Conservation (phyloP, 2,888 invertebrate genomes). For the Chymomyza amoena region DNA sequence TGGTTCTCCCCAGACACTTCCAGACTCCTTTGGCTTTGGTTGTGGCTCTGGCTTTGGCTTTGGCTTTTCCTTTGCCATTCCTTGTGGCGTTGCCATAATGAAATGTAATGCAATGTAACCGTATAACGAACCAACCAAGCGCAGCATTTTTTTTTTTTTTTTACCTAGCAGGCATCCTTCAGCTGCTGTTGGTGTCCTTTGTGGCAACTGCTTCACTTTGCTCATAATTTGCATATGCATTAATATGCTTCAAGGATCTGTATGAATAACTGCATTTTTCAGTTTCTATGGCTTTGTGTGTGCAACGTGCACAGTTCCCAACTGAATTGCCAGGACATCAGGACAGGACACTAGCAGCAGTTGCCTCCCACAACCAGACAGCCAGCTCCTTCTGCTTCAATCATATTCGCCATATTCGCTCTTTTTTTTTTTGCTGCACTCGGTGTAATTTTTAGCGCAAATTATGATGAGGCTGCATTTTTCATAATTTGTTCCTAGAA, state of each 20-base stretch:
- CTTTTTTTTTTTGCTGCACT: no score
- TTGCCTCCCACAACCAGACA: background rate
- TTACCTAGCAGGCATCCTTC: constrained; percentile 12
- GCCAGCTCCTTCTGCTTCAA: background rate
- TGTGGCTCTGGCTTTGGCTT: background rate
- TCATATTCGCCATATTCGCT: background rate
- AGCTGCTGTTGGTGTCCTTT: constrained; percentile 26
- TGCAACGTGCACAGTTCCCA: background rate
- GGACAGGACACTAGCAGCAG: background rate
- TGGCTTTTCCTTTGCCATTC: background rate
- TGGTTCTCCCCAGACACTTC: background rate
- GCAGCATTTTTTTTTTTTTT: constrained; percentile 28
- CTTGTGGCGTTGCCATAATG: constrained; percentile 45
- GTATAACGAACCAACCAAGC: constrained; percentile 75
- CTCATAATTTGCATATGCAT: constrained; percentile 65
- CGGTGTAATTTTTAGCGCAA: background rate
- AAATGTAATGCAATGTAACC: constrained; percentile 63
- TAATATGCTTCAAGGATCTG: constrained; percentile 57
- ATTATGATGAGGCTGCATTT: background rate
- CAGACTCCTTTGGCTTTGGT: background rate
- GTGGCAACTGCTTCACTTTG: constrained; percentile 22
- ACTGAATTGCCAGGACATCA: background rate
- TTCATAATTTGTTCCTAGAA: background rate
- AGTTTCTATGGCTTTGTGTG: background rate
- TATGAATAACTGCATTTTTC: constrained; percentile 31